These are phyloP conservation scores for Drosophila oshimai DNA, from an alignment of 1,140 invertebrate genomes.

Conservation along the genomic window DNA sequence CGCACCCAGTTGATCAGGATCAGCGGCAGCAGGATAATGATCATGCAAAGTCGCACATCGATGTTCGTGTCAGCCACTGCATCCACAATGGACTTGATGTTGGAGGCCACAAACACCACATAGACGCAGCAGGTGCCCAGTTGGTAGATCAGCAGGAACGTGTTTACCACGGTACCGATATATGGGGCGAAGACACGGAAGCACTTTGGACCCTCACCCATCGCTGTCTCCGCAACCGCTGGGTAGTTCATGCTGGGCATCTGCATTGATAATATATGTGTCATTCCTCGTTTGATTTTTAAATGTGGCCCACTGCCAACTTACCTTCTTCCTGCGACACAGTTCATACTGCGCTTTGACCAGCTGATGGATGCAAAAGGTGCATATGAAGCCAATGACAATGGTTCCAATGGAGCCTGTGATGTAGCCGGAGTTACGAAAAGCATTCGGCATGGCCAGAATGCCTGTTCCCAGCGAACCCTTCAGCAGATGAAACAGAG, in stretches of 20 bases:
- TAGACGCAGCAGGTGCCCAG: slow-evolving; percentile 95
- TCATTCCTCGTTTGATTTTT: too few relatives aligned
- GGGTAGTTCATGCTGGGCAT: slow-evolving; percentile 89
- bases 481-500: slow-evolving; percentile 91
- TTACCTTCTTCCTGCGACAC: slow-evolving; percentile 85
- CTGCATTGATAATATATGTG: too few relatives aligned
- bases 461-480: slow-evolving; percentile 95
- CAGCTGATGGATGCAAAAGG: slow-evolving; percentile 91
- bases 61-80: slow-evolving; percentile 74
- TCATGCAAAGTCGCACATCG: slow-evolving; percentile 85
- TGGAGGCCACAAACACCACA: slow-evolving; percentile 91
- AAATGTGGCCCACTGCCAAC: not conserved
- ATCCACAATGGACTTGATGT: slow-evolving; percentile 86
- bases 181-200: slow-evolving; percentile 85
- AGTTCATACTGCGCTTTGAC: slow-evolving; percentile 87
- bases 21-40: slow-evolving; percentile 87
- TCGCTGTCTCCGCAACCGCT: slow-evolving; percentile 87
- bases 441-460: slow-evolving; percentile 94
- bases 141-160: slow-evolving; percentile 91
- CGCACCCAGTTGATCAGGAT: slow-evolving; percentile 88
- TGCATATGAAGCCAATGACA: slow-evolving; percentile 89
- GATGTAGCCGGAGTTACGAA: slow-evolving; percentile 89
- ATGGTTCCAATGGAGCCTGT: slow-evolving; percentile 87
- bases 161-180: slow-evolving; percentile 87
- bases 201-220: slow-evolving; percentile 87